Percentiles rank a stretch among this genome's conserved stretches.
Evolutionary conservation across 2,797 vertebrate genomes (phyloP).

Genomic region (Potorous gilbertii): DNA sequence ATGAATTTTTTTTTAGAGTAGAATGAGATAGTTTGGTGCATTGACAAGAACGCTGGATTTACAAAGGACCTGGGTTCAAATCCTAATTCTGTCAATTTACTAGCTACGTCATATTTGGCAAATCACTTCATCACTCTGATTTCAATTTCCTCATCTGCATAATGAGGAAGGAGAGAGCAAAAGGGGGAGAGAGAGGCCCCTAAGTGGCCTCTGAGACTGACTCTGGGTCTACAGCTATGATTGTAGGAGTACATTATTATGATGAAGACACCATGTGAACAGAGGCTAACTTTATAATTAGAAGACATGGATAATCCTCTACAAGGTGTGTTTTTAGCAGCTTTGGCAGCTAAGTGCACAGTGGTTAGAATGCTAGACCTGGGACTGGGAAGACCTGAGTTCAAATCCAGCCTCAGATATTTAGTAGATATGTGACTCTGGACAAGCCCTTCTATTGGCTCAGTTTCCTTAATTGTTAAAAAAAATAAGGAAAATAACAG

Average conservation of each 20-base stretch:
- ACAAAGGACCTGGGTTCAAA: background rate
- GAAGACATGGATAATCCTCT: background rate
- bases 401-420: background rate
- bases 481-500: background rate
- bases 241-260: background rate
- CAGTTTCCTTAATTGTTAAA: background rate
- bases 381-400: background rate
- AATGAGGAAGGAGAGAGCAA: background rate
- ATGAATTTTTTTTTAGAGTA: background rate
- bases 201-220: background rate
- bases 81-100: background rate
- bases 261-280: background rate
- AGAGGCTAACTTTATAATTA: background rate
- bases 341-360: background rate
- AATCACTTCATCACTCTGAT: background rate
- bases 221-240: background rate
- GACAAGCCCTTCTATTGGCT: background rate
- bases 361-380: background rate
- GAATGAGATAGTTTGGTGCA: background rate
- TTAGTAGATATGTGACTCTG: background rate
- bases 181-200: background rate
- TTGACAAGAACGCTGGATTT: background rate
- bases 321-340: background rate
- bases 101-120: background rate
- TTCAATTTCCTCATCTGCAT: background rate